Percentiles rank a stretch among this genome's conserved stretches.
These are phyloP conservation scores for Anthophora plumipes DNA, from an alignment of 2,888 invertebrate genomes.

Conservation along the genomic window DNA sequence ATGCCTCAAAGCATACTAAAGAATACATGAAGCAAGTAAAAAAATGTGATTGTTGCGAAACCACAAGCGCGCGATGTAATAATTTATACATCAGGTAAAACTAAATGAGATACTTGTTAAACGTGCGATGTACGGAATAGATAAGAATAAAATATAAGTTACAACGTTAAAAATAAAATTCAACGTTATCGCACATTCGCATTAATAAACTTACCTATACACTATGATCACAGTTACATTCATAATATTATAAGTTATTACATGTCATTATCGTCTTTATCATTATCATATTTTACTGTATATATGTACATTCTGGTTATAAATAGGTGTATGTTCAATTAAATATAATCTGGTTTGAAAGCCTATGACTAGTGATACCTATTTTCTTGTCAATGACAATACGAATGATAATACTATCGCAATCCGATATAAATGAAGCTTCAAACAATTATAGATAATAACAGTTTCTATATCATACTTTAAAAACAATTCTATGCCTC, in stretches of 20 bases:
- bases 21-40: slow-evolving; percentile 82
- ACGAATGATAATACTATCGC: slow-evolving; percentile 71
- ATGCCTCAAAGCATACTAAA: slow-evolving; percentile 74
- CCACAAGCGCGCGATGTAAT: slow-evolving; percentile 66
- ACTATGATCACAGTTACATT: slow-evolving; percentile 84
- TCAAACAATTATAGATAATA: slow-evolving; percentile 63
- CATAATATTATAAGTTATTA: slow-evolving; percentile 81
- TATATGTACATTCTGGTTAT: slow-evolving; percentile 82
- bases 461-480: slow-evolving; percentile 57
- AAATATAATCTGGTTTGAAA: slow-evolving; percentile 82
- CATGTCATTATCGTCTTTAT: slow-evolving; percentile 71
- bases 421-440: slow-evolving; percentile 66
- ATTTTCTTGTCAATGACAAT: slow-evolving; percentile 57
- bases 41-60: slow-evolving; percentile 76
- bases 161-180: slow-evolving; percentile 67
- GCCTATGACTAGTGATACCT: slow-evolving; percentile 81
- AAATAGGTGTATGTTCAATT: slow-evolving; percentile 80
- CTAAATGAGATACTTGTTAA: slow-evolving; percentile 46
- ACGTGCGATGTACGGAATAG: slow-evolving; percentile 57
- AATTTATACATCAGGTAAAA: slow-evolving; percentile 64
- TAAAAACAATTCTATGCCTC: slow-evolving; percentile 64
- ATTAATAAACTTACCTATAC: slow-evolving; percentile 81
- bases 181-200: slow-evolving; percentile 63
- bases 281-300: slow-evolving; percentile 74
- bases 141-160: slow-evolving; percentile 66